Percentiles rank a stretch among this genome's conserved stretches.
Conservation (phyloP, 2,113 vertebrate species). For the Plectropomus leopardus region DNA sequence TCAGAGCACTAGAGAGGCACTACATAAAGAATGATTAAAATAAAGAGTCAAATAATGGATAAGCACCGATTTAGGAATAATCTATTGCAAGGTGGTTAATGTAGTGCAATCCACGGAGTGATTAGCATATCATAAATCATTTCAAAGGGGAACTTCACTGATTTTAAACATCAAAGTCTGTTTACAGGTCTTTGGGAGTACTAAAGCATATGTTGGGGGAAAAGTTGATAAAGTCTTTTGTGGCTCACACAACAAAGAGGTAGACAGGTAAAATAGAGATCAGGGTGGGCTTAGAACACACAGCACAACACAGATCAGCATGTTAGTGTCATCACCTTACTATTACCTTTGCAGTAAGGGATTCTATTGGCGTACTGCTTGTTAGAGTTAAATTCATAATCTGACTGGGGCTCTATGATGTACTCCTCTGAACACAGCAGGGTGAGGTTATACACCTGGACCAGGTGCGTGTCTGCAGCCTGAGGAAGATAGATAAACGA, state of each 20-base stretch:
- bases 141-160: too few relatives aligned
- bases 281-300: not conserved
- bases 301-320: not conserved
- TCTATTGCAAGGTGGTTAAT: too few relatives aligned
- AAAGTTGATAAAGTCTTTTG: too few relatives aligned
- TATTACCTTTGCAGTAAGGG: slow-evolving; percentile 94
- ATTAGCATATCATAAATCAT: not conserved
- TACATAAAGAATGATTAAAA: not conserved
- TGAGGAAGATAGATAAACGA: slow-evolving; percentile 49
- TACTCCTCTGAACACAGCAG: slow-evolving; percentile 97
- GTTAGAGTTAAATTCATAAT: slow-evolving; percentile 99
- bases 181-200: too few relatives aligned
- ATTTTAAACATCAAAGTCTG: not conserved
- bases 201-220: too few relatives aligned
- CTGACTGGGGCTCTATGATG: slow-evolving; percentile 95
- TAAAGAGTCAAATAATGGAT: too few relatives aligned
- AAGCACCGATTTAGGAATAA: slow-evolving; percentile 1
- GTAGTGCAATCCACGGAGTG: not conserved
- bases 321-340: slow-evolving; percentile 87
- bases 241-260: not conserved
- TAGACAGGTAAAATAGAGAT: not conserved
- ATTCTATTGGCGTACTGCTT: slow-evolving; percentile 95
- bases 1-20: too few relatives aligned
- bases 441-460: slow-evolving; percentile 96
- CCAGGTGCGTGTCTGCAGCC: slow-evolving; percentile 87